A percentile compares a stretch with the other conserved stretches of the same genome.
phyloP scores from a whole-genome alignment of 2,888 invertebrate species.

The Drosophila yooni region DNA sequence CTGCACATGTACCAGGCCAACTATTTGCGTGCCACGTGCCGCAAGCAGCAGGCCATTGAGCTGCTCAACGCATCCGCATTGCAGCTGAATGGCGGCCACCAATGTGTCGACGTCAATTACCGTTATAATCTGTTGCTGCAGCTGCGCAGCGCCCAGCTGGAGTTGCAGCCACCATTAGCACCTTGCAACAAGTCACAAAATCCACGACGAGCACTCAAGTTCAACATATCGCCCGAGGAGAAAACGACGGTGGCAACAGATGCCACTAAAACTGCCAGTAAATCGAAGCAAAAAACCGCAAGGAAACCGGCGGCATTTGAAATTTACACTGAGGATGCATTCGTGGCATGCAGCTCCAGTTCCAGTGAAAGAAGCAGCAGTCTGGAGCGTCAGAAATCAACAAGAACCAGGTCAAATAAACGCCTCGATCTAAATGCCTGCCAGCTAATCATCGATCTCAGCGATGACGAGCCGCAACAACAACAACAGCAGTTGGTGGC shows the following conservation, averaged over 20 bases:
- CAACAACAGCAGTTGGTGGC: not conserved
- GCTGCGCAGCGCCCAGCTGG: slow-evolving; percentile 50
- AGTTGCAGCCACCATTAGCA: slow-evolving; percentile 41
- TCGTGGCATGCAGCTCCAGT: slow-evolving; percentile 6
- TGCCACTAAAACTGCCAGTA: not conserved
- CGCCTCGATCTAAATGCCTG: slow-evolving; percentile 54
- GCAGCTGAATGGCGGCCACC: slow-evolving; percentile 16
- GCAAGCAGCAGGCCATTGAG: slow-evolving; percentile 63
- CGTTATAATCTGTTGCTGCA: slow-evolving; percentile 72
- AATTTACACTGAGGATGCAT: slow-evolving; percentile 57
- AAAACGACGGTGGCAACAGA: not conserved
- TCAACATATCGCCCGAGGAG: slow-evolving; percentile 63
- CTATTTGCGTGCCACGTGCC: slow-evolving; percentile 68
- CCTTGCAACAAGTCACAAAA: not conserved
- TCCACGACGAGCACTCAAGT: slow-evolving; percentile 64
- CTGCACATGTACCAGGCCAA: slow-evolving; percentile 75
- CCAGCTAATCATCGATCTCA: slow-evolving; percentile 53
- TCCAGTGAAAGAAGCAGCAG: slow-evolving; percentile 22
- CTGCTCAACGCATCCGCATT: slow-evolving; percentile 48
- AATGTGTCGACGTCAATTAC: slow-evolving; percentile 64
- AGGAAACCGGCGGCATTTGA: slow-evolving; percentile 33
- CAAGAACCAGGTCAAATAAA: not conserved
- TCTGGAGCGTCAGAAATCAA: slow-evolving; percentile 13
- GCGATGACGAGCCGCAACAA: slow-evolving; percentile 34
- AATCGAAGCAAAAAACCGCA: slow-evolving; percentile 16